Base-by-base conservation (phyloP, 2,797 vertebrate genomes). In the Phaenicophaeus curvirostris region DNA sequence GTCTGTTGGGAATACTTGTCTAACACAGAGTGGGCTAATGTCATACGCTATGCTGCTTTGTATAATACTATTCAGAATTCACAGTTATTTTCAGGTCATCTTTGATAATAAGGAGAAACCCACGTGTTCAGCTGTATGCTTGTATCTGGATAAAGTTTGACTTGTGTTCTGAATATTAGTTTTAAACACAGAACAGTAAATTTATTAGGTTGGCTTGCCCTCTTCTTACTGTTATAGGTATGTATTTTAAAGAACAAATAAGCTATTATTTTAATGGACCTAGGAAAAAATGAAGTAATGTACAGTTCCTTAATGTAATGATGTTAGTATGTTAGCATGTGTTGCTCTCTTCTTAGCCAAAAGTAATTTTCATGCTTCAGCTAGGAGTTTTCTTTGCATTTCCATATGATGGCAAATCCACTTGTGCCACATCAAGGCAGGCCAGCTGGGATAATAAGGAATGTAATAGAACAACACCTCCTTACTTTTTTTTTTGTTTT, bases 171-270 rank as follows among this genome's bases (percentile, higher is more conserved):
- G 42, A 85, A 80, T 80, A 39, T 20, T 13, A 75, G 25, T 89
- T 94, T 87, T 92, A 53, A 91, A 55, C 15, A 41, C 85, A 35
- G 51, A 69, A 14, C 31, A 66, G n/a, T 69, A 50, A 24, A 21
- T 4, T 51, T 71, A 87, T 83, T 50, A 35, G 10, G 4, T 42
- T 74, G n/a, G 13, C 30, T 85, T 73, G 15, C 35, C 42, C 13
- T 4, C 27, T 63, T 73, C 28, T 51, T 61, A 31, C 11, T 31
- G 17, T 91, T 72, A 46, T 3, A 7, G 55, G 16, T 27, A 35
- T 39, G 14, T 35, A 8, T 79, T 82, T 35, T 33, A 48, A 82
- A 89, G 21, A 54, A 30, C 7, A 85, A 81, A 69, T 41, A 77
- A 76, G 7, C 8, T 30, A 8, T 59, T 82, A 25, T 54, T 28